Percentiles rank a stretch among this genome's conserved stretches.
Evolutionary conservation across 37 sponge, comb jelly and placozoan genomes (phyloP).

Genomic region (Petrosia ficiformis): DNA sequence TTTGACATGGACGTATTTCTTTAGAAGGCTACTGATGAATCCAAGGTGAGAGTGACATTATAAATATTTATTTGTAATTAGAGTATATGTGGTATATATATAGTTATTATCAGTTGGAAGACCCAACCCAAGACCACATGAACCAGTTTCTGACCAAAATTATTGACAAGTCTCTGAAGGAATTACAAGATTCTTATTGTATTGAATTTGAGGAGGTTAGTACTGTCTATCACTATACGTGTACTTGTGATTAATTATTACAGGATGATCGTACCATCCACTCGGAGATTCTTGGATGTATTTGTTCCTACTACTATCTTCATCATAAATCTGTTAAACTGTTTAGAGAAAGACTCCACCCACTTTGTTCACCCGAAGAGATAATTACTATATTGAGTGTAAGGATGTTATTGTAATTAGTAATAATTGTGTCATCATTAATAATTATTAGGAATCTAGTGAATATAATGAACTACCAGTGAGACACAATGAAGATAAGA

Average conservation of each 20-base stretch:
- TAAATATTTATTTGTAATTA: not conserved
- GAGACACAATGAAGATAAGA: slow-evolving; percentile 92
- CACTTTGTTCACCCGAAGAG: slow-evolving; percentile 62
- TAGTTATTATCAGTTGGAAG: slow-evolving; percentile 85
- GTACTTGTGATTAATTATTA: not conserved
- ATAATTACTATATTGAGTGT: slow-evolving; percentile 80
- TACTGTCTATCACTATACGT: not conserved
- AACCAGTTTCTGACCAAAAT: slow-evolving; percentile 66
- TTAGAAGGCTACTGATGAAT: slow-evolving; percentile 90
- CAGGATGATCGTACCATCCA: slow-evolving; percentile 70
- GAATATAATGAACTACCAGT: slow-evolving; percentile 97
- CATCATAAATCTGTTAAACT: slow-evolving; percentile 81
- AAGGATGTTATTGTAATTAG: slow-evolving; percentile 6
- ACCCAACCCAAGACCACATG: slow-evolving; percentile 19
- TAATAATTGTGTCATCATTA: not conserved
- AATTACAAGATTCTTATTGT: slow-evolving; percentile 75
- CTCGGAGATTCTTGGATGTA: slow-evolving; percentile 75
- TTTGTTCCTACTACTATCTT: slow-evolving; percentile 97
- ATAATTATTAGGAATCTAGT: slow-evolving; percentile 56
- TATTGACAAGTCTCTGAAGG: slow-evolving; percentile 51
- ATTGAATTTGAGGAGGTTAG: slow-evolving; percentile 71
- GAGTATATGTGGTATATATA: too few relatives aligned
- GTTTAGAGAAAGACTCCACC: slow-evolving; percentile 71
- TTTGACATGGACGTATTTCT: slow-evolving; percentile 98
- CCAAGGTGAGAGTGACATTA: slow-evolving; percentile 72